A percentile compares a stretch with the other conserved stretches of the same genome.
Conservation (phyloP, 2,113 vertebrate species). For the Merops nubicus region DNA sequence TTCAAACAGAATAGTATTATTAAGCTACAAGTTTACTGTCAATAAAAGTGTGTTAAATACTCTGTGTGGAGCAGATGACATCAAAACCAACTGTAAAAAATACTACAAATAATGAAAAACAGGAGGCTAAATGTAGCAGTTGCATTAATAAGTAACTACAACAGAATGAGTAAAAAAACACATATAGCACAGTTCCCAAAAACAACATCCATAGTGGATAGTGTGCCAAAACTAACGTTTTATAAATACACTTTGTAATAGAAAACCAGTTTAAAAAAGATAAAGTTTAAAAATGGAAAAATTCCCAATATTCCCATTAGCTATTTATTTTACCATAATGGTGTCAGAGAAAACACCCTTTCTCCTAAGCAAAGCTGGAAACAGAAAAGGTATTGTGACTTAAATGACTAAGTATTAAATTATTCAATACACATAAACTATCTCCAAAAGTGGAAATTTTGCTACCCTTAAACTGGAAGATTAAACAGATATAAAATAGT, state of each 20-base stretch:
- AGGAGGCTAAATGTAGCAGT: not conserved
- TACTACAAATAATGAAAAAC: not conserved
- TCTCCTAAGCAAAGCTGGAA: not conserved
- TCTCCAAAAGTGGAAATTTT: not conserved
- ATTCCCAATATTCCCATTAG: not conserved
- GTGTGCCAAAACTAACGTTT: not conserved
- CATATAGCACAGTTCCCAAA: not conserved
- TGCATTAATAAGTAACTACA: not conserved
- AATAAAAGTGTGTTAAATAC: not conserved
- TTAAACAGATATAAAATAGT: not conserved
- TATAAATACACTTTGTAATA: not conserved
- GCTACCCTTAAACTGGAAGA: not conserved
- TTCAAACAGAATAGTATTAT: not conserved
- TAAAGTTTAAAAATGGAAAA: not conserved
- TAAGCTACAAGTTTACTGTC: not conserved
- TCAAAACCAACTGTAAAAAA: not conserved
- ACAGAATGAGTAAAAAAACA: not conserved
- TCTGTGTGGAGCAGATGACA: not conserved
- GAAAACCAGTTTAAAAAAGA: not conserved
- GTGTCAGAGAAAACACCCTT: not conserved
- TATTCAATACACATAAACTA: not conserved
- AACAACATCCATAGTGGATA: not conserved
- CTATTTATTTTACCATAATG: not conserved
- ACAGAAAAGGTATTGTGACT: not conserved
- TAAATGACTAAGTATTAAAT: not conserved